Evolutionary conservation across 2,888 invertebrate species (phyloP), one percentile per base, ranked within the genome.

Genomic region (Prenolepis imparis): DNA sequence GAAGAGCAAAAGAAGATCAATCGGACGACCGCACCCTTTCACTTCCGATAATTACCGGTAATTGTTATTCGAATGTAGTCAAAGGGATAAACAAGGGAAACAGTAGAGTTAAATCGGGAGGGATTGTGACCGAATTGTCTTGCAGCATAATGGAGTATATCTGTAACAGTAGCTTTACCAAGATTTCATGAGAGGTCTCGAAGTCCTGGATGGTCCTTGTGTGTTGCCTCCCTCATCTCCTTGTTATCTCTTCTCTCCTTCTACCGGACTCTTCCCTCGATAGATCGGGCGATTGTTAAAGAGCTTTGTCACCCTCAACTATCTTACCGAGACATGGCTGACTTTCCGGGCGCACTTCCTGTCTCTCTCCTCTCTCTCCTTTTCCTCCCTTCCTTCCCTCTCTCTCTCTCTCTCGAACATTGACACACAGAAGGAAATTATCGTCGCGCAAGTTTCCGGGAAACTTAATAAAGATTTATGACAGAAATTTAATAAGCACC

Each of bases 151-250:
- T 82, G 61, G 57, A 83, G 64, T 24, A 11, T 70, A 70, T 72
- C 64, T 32, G 80, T 70, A 59, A 77, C 70, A 86, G 78, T 57
- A 68, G 44, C 75, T 81, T 85, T 28, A 39, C 55, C 74, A 89
- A 85, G 83, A 87, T 82, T 85, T 55, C 75, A 81, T 70, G 82
- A 89, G 89, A 39, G 77, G 15, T 44, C 87, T 88, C 78, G 63
- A 87, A 82, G 5, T 11, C 59, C 81, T 36, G 84, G 70, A 63
- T 84, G 82, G 82, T 78, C 77, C 57, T 64, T 57, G 36, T 57
- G 36, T 57, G 48, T n/a, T 39, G 15, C 11, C 28, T 44, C 18
- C 41, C 41, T 44, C 41, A n/a, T n/a, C 12, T 41, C 11, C 15
- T 12, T 44, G 15, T 77, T 12, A 28, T 9, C 21, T 24, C 24